Evolutionary conservation across 2,113 vertebrate species (phyloP).

Genomic region (Anser brachyrhynchus): DNA sequence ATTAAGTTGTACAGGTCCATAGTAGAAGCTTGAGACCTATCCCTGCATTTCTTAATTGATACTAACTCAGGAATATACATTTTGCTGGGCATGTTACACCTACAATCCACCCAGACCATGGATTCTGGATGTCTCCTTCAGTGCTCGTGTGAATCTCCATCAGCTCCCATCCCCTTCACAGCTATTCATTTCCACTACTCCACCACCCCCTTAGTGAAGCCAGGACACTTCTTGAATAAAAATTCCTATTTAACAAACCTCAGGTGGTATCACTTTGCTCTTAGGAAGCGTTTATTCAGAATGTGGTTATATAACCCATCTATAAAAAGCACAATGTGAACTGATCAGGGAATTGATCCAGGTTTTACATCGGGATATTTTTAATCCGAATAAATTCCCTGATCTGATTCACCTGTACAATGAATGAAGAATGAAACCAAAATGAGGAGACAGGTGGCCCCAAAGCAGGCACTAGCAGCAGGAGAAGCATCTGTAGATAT

Average conservation of each 20-base stretch:
- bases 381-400: neutral
- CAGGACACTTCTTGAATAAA: neutral
- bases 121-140: neutral
- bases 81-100: neutral
- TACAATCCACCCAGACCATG: neutral
- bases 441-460: neutral
- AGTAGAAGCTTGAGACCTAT: neutral
- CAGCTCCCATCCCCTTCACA: neutral
- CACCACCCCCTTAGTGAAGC: neutral
- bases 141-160: neutral
- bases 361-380: neutral
- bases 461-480: neutral
- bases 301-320: neutral
- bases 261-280: neutral
- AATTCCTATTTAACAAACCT: neutral
- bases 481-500: neutral
- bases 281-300: neutral
- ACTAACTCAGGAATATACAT: neutral
- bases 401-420: neutral
- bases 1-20: neutral
- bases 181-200: neutral
- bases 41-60: neutral
- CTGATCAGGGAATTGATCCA: neutral
- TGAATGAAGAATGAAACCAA: neutral
- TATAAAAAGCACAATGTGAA: neutral